Evolutionary conservation across 2,888 invertebrate genomes (phyloP), one percentile per base, ranked within the genome.

Genomic region (Stegophylla sp.): DNA sequence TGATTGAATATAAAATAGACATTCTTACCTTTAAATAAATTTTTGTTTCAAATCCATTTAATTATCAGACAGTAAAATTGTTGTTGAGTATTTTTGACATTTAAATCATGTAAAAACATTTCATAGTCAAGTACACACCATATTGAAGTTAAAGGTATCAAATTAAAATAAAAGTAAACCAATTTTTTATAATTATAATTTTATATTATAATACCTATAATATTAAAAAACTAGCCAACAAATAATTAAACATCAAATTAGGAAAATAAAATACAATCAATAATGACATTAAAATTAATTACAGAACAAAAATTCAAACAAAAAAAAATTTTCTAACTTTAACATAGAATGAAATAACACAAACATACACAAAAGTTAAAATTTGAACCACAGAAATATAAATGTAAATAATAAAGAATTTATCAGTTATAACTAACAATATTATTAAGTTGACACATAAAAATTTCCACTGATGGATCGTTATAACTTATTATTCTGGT

Each of bases 221-320:
- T 69, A 61, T 71, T 79, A 71, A 79, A 79, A 71, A 71, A 71
- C 79, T 79, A 79, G 69, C 79, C 79, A 79, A 79, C 79, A 79
- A 79, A 79, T 79, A 79, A 79, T 20, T 79, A 79, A 79, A 79
- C 59, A 79, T 79, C 45, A 51, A 79, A 79, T 79, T 63, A 79
- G 71, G 79, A 79, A 71, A 79, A 41, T 71, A 61, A 79, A 71
- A 71, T 48, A 79, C 34, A 23, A 69, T 71, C 26, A 9, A 63
- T 51, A 69, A 79, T 71, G 23, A 66, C 64, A n/a, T 76, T 76
- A 76, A 76, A 66, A 76, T 66, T 76, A 66, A 10, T 26, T 43
- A 76, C 1, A 53, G 66, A 76, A 76, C 75, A 61, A 61, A 67
- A 71, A 63, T n/a, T 61, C 13, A 61, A 56, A 45, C 20, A 67